These are phyloP conservation scores for Aplidium turbinatum DNA, from an alignment of 23 tunicate species.

Conservation along the genomic window DNA sequence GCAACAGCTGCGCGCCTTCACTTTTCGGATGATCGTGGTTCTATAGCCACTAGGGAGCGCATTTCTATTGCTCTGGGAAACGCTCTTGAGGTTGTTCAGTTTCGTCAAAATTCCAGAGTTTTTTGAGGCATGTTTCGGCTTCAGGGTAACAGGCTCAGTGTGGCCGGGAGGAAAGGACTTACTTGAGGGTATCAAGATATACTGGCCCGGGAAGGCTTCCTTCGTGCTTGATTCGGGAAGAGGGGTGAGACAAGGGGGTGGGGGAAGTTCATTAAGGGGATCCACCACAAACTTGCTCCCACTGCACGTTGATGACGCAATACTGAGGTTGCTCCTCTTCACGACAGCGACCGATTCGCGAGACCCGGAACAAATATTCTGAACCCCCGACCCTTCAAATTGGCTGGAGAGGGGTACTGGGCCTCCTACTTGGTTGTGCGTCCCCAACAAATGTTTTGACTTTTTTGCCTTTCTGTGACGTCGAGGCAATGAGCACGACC, in stretches of 20 bases:
- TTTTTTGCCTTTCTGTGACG: background rate
- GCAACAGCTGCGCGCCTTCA: conserved; percentile 46
- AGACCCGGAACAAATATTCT: background rate
- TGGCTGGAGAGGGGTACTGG: background rate
- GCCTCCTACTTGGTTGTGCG: background rate
- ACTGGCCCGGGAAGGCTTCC: background rate
- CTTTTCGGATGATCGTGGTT: conserved; percentile 25
- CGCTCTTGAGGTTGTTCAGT: conserved; percentile 38
- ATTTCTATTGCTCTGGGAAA: conserved; percentile 6
- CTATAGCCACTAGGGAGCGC: conserved; percentile 17
- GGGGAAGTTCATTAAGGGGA: conserved; percentile 68
- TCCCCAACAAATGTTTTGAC: no score
- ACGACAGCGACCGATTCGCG: conserved; percentile 37
- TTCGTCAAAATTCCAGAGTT: conserved; percentile 21
- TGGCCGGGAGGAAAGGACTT: background rate
- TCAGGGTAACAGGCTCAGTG: background rate
- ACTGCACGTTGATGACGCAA: conserved; percentile 90
- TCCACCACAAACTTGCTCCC: conserved; percentile 86
- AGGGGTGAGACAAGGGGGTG: conserved; percentile 53
- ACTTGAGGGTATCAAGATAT: background rate
- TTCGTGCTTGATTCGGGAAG: conserved; percentile 34
- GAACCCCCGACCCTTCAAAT: background rate
- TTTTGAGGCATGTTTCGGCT: conserved; percentile 11
- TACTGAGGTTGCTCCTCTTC: conserved; percentile 79
- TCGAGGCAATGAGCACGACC: conserved; percentile 25